These are phyloP conservation scores for Sipha flava DNA, from an alignment of 1,140 invertebrate species.

Conservation along the genomic window DNA sequence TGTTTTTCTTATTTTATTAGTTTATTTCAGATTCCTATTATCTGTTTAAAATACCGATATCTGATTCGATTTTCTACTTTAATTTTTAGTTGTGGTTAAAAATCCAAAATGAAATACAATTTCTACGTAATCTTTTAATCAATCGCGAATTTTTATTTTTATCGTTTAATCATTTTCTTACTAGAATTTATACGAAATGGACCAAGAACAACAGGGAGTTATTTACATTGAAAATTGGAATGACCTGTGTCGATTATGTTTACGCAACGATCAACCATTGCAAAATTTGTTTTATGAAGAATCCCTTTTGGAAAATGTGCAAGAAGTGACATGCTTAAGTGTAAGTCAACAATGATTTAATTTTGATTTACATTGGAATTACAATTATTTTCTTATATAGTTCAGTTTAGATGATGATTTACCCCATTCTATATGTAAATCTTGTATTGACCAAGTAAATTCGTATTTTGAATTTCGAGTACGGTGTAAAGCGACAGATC, in stretches of 20 bases:
- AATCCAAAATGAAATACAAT: no score
- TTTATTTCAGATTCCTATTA: no score
- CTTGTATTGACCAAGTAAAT: background rate
- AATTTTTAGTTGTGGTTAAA: no score
- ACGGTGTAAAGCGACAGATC: slow-evolving; percentile 1
- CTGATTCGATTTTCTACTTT: no score
- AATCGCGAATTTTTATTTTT: no score
- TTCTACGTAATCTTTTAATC: background rate
- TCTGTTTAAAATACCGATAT: no score
- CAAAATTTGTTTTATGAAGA: background rate
- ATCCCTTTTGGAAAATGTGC: background rate
- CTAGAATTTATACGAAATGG: background rate
- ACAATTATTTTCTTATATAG: background rate
- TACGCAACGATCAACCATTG: slow-evolving; percentile 4
- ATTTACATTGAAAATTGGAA: slow-evolving; percentile 16
- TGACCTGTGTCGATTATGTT: slow-evolving; percentile 5
- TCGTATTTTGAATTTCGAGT: slow-evolving; percentile 11
- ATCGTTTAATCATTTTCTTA: no score
- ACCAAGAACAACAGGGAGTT: background rate
- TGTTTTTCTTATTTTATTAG: no score
- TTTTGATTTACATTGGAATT: background rate
- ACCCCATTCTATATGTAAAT: slow-evolving; percentile 8
- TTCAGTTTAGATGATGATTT: background rate
- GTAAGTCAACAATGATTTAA: background rate
- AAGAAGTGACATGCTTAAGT: background rate